Evolutionary conservation across 2,888 invertebrate species (phyloP).

Genomic region (Zygogramma bicolorata): DNA sequence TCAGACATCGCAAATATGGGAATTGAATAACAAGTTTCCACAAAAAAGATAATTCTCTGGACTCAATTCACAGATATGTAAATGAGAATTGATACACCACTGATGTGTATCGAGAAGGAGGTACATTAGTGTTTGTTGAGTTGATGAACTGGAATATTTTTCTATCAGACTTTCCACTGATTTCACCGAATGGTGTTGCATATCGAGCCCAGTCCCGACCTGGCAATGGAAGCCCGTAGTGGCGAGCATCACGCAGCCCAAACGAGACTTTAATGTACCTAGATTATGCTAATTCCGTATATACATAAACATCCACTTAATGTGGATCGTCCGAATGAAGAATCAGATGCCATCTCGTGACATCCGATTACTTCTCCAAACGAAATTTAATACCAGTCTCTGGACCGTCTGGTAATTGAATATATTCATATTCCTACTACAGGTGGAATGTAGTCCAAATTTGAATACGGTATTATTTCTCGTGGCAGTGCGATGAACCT

Average conservation of each 20-base stretch:
- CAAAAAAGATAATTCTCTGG: no score
- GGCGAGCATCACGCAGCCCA: slow-evolving; percentile 47
- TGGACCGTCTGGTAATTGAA: not conserved
- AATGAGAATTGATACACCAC: no score
- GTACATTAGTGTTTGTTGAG: no score
- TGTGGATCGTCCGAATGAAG: slow-evolving; percentile 60
- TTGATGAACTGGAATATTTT: no score
- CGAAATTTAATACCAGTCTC: slow-evolving; percentile 40
- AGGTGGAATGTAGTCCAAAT: slow-evolving; percentile 3
- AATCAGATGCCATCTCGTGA: slow-evolving; percentile 56
- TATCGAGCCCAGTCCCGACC: not conserved
- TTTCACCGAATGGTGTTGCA: no score
- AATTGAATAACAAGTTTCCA: no score
- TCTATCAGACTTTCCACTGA: no score
- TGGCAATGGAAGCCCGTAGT: not conserved
- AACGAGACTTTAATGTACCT: slow-evolving; percentile 60
- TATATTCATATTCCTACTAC: not conserved
- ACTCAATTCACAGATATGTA: no score
- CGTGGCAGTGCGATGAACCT: not conserved
- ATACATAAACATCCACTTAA: slow-evolving; percentile 66
- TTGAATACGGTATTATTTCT: not conserved
- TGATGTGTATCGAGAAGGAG: no score
- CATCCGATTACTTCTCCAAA: slow-evolving; percentile 52
- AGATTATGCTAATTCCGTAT: slow-evolving; percentile 66
- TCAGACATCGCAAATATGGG: no score